Evolutionary conservation across 1,140 invertebrate species (phyloP), one percentile per base, ranked within the genome.

Genomic region (Ruditapes philippinarum): DNA sequence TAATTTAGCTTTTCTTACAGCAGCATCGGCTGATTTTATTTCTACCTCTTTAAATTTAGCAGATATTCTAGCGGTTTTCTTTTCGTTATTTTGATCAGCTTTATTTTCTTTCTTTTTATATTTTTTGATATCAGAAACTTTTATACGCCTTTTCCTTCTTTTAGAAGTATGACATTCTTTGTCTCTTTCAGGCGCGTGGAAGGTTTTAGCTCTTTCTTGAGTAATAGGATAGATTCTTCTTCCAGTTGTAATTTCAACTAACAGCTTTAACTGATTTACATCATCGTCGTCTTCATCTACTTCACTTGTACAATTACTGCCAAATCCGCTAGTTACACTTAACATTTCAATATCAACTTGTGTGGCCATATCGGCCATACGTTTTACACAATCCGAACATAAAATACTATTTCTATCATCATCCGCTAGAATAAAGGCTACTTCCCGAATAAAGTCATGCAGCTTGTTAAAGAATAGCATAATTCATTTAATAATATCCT

Each of bases 11-110:
- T 82, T 65, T 68, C 45, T 73, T 28, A 25, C 28, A 73, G 82
- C 49, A 22, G 68, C 45, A n/a, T 84, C 31, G 1, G 65, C 82
- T 73, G 65, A 74, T 49, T 74, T 84, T 36, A 86, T 40, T 60
- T 74, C 68, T 22, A 86, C 36, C 25, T 86, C 84, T 78, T 86
- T 86, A 78, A 86, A 86, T 49, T 86, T 76, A 57, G 62, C 73
- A 57, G 68, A 62, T 74, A 86, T 65, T 62, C 38, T 86, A 40
- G 70, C 70, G 28, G 49, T 57, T 25, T 78, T 85, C 42, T 85
- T 73, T 74, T 85, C 82, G 49, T 22, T n/a, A 25, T n/a, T 68
- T 25, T 17, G 22, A 9, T 82, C 36, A 17, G 25, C 33, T 22
- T 81, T 22, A 5, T 57, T 62, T 36, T 62, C 33, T 62, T 81